Evolutionary conservation across 2,888 invertebrate species (phyloP).

Genomic region (Amphipoea lucens): DNA sequence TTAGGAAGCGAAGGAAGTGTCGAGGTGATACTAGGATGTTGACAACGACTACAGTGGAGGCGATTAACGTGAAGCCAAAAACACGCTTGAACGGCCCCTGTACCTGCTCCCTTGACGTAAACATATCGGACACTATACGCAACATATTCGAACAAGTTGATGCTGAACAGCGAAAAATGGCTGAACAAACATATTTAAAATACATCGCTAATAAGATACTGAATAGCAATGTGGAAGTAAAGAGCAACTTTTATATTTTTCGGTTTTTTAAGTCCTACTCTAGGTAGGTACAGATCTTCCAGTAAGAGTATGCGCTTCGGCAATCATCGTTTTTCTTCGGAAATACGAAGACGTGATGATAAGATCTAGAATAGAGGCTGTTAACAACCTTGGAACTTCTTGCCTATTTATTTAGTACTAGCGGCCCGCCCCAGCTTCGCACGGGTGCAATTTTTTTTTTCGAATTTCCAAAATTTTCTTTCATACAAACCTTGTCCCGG

Average conservation of each 20-base stretch:
- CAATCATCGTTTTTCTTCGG: not conserved
- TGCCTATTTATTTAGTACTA: not conserved
- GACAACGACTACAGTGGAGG: conserved; percentile 83
- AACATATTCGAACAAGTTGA: conserved; percentile 87
- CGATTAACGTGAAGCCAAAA: conserved; percentile 82
- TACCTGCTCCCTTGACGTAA: conserved; percentile 83
- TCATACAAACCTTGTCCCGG: too few relatives aligned
- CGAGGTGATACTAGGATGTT: conserved; percentile 74
- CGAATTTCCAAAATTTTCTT: too few relatives aligned
- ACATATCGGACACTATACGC: conserved; percentile 85
- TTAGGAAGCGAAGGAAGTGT: conserved; percentile 71
- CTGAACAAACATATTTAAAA: conserved; percentile 83
- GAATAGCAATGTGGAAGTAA: conserved; percentile 80
- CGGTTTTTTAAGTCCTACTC: not conserved
- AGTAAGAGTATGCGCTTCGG: not conserved
- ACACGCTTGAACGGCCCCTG: conserved; percentile 79
- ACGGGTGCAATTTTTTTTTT: too few relatives aligned
- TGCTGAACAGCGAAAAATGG: conserved; percentile 82
- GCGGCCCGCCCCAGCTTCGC: too few relatives aligned
- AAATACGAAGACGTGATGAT: not conserved
- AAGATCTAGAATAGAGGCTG: not conserved
- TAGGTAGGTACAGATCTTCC: not conserved
- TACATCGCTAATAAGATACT: conserved; percentile 85
- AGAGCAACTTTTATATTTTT: conserved; percentile 39
- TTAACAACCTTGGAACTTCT: not conserved